phyloP scores from a whole-genome alignment of 2,113 vertebrate genomes.

The Picathartes gymnocephalus region DNA sequence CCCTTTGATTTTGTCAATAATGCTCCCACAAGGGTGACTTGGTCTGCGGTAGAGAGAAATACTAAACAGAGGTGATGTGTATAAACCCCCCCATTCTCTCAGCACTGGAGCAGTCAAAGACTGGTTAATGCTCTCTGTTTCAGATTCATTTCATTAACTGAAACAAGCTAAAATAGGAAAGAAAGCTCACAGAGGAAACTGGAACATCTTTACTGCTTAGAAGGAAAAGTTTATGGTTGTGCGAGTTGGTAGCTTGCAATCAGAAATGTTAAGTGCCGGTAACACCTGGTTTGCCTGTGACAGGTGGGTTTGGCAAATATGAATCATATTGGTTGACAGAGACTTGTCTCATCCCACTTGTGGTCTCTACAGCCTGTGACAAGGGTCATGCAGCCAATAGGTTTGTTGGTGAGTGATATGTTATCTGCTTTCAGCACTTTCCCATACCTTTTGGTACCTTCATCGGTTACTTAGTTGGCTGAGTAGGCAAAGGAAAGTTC shows the following conservation, averaged over 20 bases:
- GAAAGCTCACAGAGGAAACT: background rate
- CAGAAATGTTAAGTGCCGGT: background rate
- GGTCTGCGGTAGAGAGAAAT: background rate
- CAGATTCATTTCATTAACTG: background rate
- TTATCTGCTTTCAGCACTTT: background rate
- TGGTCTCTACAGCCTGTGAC: background rate
- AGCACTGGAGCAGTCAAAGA: background rate
- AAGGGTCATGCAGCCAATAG: background rate
- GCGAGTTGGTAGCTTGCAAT: background rate
- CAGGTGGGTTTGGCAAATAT: background rate
- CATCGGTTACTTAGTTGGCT: background rate
- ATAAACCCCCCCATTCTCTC: background rate
- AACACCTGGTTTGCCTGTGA: background rate
- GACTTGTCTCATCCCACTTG: background rate
- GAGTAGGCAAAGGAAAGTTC: background rate
- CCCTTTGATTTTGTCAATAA: background rate
- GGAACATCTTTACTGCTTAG: background rate
- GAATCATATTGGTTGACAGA: background rate
- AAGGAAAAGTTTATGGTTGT: background rate
- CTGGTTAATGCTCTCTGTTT: background rate
- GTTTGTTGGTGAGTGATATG: background rate
- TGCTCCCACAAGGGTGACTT: background rate
- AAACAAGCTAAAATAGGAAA: background rate
- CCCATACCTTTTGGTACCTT: background rate
- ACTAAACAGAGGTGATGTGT: background rate